Evolutionary conservation across 2,888 invertebrate species (phyloP), one percentile per base, ranked within the genome.

Genomic region (Ornithoptera alexandrae): DNA sequence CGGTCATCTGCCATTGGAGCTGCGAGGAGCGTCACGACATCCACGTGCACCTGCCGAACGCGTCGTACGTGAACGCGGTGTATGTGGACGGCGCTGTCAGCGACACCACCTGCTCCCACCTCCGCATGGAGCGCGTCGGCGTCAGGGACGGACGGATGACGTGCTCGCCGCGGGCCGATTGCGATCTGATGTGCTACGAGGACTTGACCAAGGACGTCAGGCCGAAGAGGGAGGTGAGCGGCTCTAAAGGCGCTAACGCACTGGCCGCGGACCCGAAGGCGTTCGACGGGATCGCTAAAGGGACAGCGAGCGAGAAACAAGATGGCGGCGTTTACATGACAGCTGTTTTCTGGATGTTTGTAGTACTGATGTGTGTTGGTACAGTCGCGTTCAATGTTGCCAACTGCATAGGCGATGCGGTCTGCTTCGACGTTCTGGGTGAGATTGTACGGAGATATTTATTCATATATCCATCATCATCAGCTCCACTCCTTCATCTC

Each of bases 401-500:
- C 50, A 96, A 97, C 79, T 97, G 96, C 62, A 95, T 98, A 57
- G 96, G 97, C 57, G 98, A 98, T 85, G 97, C 98, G 0, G 95
- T 98, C 46, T 97, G 97, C 83, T 98, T 98, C 80, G 97, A 98
- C 85, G 94, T 97, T 36, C 92, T 98, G 57, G 97, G 97, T 94
- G 84, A 89, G 91, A 84, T 57, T 50, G 10, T 15, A 22, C 1
- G n/a, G 1, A 17, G 7, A 56, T n/a, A 56, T n/a, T 3, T 24
- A 24, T 30, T 22, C 22, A 22, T 22, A 1, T 22, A 22, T 1
- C 22, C 30, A 30, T 30, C 30, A 30, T 30, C 30, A 30, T 30
- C 30, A 30, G 3, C 30, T 30, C 5, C 30, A 30, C 30, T 22
- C 22, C n/a, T n/a, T n/a, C 22, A 22, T 22, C 22, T n/a, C n/a